Evolutionary conservation across 2,113 vertebrate species (phyloP).

Genomic region (Passer domesticus): DNA sequence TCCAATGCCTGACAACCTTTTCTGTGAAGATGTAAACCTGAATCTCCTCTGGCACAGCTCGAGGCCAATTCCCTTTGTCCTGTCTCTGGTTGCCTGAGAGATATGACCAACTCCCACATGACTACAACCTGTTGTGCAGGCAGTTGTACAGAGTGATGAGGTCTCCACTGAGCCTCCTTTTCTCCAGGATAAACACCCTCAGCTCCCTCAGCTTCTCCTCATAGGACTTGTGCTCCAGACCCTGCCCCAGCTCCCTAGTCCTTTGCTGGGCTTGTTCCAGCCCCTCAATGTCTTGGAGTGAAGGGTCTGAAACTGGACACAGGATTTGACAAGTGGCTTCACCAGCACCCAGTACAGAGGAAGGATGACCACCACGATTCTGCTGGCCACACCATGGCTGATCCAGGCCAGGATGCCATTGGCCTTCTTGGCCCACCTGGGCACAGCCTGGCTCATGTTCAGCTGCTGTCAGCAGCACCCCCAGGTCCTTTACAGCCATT

Average conservation of each 20-base stretch:
- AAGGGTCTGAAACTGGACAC: background rate
- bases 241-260: fast-evolving
- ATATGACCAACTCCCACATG: fast-evolving
- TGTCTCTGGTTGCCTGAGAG: too few species aligned
- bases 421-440: background rate
- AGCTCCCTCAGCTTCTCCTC: background rate
- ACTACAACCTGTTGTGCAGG: background rate
- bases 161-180: background rate
- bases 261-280: fast-evolving
- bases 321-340: background rate
- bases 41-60: background rate
- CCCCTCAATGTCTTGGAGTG: background rate
- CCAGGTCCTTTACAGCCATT: background rate
- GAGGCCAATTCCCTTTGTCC: background rate
- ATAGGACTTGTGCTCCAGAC: background rate
- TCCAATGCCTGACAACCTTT: background rate
- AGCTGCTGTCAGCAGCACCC: background rate
- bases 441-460: background rate
- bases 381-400: background rate
- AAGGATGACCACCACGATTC: fast-evolving
- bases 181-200: background rate
- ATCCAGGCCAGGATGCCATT: background rate
- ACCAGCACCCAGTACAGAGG: background rate
- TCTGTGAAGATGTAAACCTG: background rate
- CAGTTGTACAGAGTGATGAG: background rate